phyloP scores from a whole-genome alignment of 2,113 vertebrate genomes.

The Eptesicus fuscus region DNA sequence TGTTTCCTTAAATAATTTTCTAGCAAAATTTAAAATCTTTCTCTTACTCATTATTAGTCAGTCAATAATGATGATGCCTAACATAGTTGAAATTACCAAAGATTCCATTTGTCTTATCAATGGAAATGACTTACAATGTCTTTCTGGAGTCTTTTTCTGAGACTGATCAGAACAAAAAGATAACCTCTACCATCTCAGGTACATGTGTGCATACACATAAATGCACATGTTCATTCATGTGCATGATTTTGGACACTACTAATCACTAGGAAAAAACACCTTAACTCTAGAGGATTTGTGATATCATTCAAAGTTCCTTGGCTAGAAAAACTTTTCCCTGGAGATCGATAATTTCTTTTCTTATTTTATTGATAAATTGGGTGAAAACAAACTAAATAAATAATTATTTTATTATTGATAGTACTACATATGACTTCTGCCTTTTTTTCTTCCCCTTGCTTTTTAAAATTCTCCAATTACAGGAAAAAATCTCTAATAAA shows the following conservation, averaged over 20 bases:
- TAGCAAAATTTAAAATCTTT: background rate
- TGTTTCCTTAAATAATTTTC: conserved; percentile 18
- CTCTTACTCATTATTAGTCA: background rate
- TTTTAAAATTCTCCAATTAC: background rate
- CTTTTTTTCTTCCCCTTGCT: no score
- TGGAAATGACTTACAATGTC: background rate
- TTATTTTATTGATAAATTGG: background rate
- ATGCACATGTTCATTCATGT: background rate
- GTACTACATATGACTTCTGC: no score
- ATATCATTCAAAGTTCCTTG: background rate
- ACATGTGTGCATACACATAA: no score
- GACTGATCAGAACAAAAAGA: background rate
- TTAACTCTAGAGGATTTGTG: background rate
- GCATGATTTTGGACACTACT: background rate
- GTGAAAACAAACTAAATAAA: conserved; percentile 4
- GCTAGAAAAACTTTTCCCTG: background rate
- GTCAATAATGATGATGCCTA: background rate
- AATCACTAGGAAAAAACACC: background rate
- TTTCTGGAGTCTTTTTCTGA: background rate
- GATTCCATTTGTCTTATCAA: background rate
- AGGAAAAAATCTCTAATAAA: background rate
- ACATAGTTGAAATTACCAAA: background rate
- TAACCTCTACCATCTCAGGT: background rate
- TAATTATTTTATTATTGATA: no score
- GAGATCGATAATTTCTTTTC: background rate